Base-by-base conservation (phyloP, 2,888 invertebrate species). In the Ferrisia virgata region DNA sequence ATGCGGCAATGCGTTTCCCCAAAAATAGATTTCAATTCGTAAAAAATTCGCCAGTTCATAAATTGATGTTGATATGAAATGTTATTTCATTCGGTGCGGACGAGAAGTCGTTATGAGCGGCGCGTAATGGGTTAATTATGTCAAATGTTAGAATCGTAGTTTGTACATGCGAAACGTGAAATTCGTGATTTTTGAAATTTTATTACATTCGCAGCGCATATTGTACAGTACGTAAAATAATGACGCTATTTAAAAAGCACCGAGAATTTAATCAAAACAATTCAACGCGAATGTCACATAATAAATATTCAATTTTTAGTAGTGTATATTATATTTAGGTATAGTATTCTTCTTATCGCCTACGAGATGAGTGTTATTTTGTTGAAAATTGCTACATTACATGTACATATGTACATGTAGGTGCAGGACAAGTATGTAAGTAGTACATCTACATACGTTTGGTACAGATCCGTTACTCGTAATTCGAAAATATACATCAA, bases 41-140 rank as follows among this genome's bases (percentile, higher is more conserved):
- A 76, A 76, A 76, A 76, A 76, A 76, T 76, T 76, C 72, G 72
- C 36, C 72, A 76, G 72, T 76, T 76, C 72, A 76, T 76, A 76
- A 76, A 76, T 76, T 76, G 72, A 76, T 36, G 72, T 33, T 76
- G 72, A 76, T 76, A 36, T 18, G 72, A 76, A 76, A 76, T 36
- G 72, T 18, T 76, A 76, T 36, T 76, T 76, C 36, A 18, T 76
- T 76, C 72, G 36, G 36, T 18, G 8, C 11, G 72, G 72, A 76
- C 72, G 33, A 76, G 36, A 76, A 76, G 72, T 76, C 36, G 36
- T 76, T 76, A 76, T 36, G 72, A 76, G 36, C 31, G 33, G 72
- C 72, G 72, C 36, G 36, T 76, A 76, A 76, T 76, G 72, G 28
- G 72, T 76, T 76, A 76, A 76, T 76, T 76, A 76, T 76, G 72